phyloP scores from a whole-genome alignment of 2,888 invertebrate species.

The Anodontia alba region DNA sequence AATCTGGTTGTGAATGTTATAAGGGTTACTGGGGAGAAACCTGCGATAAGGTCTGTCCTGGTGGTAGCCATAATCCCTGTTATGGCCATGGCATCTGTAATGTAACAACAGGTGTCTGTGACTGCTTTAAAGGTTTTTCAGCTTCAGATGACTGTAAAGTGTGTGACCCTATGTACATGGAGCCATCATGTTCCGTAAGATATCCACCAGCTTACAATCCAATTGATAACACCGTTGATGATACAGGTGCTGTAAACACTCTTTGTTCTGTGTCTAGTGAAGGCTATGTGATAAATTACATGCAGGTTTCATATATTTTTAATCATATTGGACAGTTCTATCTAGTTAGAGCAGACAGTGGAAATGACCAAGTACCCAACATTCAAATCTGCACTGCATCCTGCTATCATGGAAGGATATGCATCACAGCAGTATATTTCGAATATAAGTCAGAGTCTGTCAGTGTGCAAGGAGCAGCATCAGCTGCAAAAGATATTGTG shows the following conservation, averaged over 20 bases:
- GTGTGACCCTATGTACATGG: slow-evolving; percentile 39
- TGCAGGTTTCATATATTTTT: not conserved
- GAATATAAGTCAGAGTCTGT: not conserved
- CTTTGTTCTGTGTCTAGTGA: not conserved
- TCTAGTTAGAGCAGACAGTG: not conserved
- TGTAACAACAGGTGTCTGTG: slow-evolving; percentile 53
- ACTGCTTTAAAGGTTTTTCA: slow-evolving; percentile 41
- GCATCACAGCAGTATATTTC: not conserved
- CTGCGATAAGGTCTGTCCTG: slow-evolving; percentile 58
- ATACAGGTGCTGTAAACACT: not conserved
- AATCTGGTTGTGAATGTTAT: slow-evolving; percentile 50
- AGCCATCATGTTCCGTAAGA: slow-evolving; percentile 5
- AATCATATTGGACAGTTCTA: not conserved
- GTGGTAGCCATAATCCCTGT: slow-evolving; percentile 51
- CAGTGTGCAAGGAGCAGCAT: not conserved
- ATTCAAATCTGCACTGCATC: not conserved
- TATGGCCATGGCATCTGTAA: slow-evolving; percentile 64
- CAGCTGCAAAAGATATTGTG: not conserved
- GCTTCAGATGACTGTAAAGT: slow-evolving; percentile 32
- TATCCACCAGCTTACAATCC: not conserved
- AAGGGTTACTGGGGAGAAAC: slow-evolving; percentile 58
- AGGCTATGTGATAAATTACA: not conserved
- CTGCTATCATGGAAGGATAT: not conserved
- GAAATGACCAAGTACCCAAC: not conserved
- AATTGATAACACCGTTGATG: not conserved